Conservation (phyloP, 2,888 invertebrate genomes). For the Lochmaea crataegi region DNA sequence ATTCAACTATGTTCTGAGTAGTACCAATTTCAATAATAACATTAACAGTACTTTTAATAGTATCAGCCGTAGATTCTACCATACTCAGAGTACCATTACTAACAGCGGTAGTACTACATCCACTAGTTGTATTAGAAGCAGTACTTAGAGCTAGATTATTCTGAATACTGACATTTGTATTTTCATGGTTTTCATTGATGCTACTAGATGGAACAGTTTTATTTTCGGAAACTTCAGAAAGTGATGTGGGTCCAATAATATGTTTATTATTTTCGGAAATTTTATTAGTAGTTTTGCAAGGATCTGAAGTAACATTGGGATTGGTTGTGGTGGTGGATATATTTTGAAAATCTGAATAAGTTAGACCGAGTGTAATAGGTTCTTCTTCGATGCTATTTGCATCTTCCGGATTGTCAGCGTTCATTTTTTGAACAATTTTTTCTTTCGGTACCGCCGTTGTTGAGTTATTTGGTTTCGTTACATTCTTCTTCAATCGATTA, state of each 20-base stretch:
- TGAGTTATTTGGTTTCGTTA: neutral
- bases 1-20: too few relatives aligned
- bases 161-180: neutral
- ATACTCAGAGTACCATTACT: too few relatives aligned
- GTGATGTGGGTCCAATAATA: neutral
- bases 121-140: too few relatives aligned
- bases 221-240: neutral
- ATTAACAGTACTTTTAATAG: too few relatives aligned
- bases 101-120: too few relatives aligned
- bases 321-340: neutral
- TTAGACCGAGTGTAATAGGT: constrained; percentile 1
- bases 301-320: neutral
- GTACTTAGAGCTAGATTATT: neutral
- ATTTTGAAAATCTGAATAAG: neutral
- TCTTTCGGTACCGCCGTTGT: neutral
- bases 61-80: too few relatives aligned
- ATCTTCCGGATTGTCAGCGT: neutral
- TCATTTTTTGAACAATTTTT: neutral
- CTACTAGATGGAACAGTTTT: neutral
- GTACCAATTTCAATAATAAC: too few relatives aligned
- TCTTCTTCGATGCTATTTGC: neutral
- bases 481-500: constrained; percentile 4
- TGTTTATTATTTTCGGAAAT: neutral
- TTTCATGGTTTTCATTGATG: neutral
- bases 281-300: neutral